Conservation (phyloP, 2,797 vertebrate genomes). For the Acipenser transmontanus region DNA sequence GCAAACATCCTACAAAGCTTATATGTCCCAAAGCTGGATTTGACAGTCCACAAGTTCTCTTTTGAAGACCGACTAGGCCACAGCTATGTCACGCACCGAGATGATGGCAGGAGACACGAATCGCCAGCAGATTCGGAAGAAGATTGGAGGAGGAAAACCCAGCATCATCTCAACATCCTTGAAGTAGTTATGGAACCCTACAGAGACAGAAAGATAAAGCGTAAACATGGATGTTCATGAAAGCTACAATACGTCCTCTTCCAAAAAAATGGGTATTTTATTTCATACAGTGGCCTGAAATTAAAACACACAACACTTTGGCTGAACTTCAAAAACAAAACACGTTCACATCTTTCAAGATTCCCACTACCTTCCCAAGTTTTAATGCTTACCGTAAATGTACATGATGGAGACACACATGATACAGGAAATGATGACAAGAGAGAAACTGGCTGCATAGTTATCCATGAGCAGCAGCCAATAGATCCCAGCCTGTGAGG, state of each 20-base stretch:
- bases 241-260: too few species aligned
- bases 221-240: not conserved
- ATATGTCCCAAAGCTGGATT: too few species aligned
- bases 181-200: slow-evolving; percentile 90
- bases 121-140: slow-evolving; percentile 97
- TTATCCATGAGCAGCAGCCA: slow-evolving; percentile 97
- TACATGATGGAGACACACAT: slow-evolving; percentile 97
- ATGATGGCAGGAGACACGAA: slow-evolving; percentile 94
- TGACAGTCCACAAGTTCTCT: too few species aligned
- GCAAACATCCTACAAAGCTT: too few species aligned
- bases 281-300: too few species aligned
- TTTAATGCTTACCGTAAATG: slow-evolving; percentile 81
- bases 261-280: too few species aligned
- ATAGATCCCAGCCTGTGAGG: slow-evolving; percentile 87
- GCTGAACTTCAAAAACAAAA: slow-evolving; percentile 4
- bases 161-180: slow-evolving; percentile 99
- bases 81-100: slow-evolving; percentile 64
- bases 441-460: slow-evolving; percentile 93
- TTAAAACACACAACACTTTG: slow-evolving; percentile 28
- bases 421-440: slow-evolving; percentile 96
- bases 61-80: too few species aligned
- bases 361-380: not conserved
- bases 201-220: slow-evolving; percentile 7
- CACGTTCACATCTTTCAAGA: not conserved
- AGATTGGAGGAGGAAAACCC: slow-evolving; percentile 90